Conservation (phyloP, 2,888 invertebrate genomes). For the Linnaemya tessellans region DNA sequence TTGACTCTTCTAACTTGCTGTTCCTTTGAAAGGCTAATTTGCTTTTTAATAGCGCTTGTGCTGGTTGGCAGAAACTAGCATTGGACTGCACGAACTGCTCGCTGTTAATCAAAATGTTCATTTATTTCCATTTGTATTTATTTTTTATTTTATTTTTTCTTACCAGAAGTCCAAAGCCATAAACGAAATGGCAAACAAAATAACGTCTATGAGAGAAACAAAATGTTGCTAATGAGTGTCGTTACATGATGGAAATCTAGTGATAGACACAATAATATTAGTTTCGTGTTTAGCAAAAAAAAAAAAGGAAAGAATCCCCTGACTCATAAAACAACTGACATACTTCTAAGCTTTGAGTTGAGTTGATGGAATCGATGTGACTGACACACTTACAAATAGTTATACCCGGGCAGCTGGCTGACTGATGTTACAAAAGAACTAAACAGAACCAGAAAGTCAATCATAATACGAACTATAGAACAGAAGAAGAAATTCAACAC, state of each 20-base stretch:
- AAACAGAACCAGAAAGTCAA: conserved; percentile 16
- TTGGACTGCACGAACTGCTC: background rate
- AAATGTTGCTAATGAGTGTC: conserved; percentile 57
- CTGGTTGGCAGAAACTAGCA: background rate
- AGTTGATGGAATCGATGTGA: conserved; percentile 1
- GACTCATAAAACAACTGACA: background rate
- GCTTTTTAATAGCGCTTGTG: background rate
- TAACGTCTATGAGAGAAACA: conserved; percentile 12
- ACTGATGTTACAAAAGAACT: conserved; percentile 13
- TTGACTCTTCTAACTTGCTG: too few relatives aligned
- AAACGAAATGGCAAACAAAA: background rate
- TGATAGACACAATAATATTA: conserved; percentile 23
- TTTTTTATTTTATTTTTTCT: background rate
- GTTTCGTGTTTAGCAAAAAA: background rate
- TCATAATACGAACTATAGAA: conserved; percentile 10
- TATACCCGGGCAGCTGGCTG: conserved; percentile 9
- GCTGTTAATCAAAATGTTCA: conserved; percentile 15
- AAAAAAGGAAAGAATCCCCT: background rate
- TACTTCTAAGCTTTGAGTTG: background rate
- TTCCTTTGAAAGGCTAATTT: background rate
- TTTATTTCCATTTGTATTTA: background rate
- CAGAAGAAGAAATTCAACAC: background rate
- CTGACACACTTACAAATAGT: background rate
- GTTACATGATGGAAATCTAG: conserved; percentile 40
- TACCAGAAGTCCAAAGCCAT: background rate